Base-by-base conservation (phyloP, 37 sponge, comb jelly and placozoan species). In the Ephydatia muelleri region DNA sequence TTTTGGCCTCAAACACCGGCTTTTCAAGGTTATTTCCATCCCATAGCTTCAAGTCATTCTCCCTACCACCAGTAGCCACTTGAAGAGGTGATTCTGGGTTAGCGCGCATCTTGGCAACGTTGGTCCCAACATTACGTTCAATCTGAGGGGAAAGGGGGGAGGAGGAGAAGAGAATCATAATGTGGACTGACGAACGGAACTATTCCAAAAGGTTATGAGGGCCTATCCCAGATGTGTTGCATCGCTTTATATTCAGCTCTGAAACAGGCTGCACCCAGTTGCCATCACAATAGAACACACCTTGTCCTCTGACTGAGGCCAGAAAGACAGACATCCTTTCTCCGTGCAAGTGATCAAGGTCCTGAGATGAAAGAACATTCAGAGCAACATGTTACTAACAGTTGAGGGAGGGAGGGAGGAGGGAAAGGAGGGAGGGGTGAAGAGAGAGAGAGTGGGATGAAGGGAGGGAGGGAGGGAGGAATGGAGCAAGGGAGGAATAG, bases 11-110 rank as follows among this genome's bases (percentile, higher is more conserved):
- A 69, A 94, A 94, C 16, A 85, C 29, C 5, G 92, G 88, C 28
- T 84, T 30, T 21, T 88, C 81, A 29, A 76, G 79, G 9, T 78
- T 82, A 48, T 83, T 84, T 22, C 87, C 87, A 80, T 94, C 95
- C 95, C 95, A 94, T 27, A 94, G 72, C 48, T 91, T 88, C 77
- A 94, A 49, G 66, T 88, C 79, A 38, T 89, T 91, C 65, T 91
- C 90, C 37, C 80, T 85, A 12, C 95, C 95, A 70, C 95, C 95
- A 0, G 95, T 94, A 16, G 92, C 95, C 66, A 94, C 90, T 49
- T 84, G 89, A 69, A 91, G 72, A 26, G 22, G 49, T 12, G 47
- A 16, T 3, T 77, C 75, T 31, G 86, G 80, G 73, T 80, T 94
- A 36, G 72, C 86, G 14, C 38, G 57, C 94, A 94, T 94, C 73